These are phyloP conservation scores for Prionailurus bengalensis DNA, from an alignment of 2,113 vertebrate species.

Conservation along the genomic window DNA sequence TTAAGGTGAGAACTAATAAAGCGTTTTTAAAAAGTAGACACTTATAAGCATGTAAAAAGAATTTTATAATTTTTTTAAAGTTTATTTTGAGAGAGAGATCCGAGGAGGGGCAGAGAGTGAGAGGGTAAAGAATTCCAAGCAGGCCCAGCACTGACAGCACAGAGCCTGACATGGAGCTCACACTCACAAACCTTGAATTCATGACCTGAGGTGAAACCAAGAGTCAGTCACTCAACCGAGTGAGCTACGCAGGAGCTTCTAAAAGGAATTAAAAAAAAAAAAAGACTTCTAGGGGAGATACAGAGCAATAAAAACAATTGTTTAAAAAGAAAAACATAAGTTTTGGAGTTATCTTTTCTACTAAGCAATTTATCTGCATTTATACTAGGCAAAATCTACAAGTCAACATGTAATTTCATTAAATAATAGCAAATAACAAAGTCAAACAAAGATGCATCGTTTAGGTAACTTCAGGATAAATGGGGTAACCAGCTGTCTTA, in stretches of 20 bases:
- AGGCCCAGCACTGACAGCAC: no score
- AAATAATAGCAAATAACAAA: conserved; percentile 41
- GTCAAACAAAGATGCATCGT: not conserved
- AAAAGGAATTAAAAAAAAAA: no score
- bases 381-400: not conserved
- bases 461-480: not conserved
- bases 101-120: no score
- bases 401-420: conserved; percentile 23
- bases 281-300: not conserved
- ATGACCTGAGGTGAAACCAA: no score
- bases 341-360: conserved; percentile 6
- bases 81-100: no score
- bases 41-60: not conserved
- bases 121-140: no score
- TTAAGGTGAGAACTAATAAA: not conserved
- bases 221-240: no score
- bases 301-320: not conserved
- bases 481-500: not conserved
- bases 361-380: not conserved
- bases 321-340: not conserved
- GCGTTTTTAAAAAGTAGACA: not conserved
- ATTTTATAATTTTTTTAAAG: not conserved
- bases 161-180: no score
- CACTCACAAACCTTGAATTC: no score
- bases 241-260: no score